Percentiles rank a stretch among this genome's conserved stretches.
phyloP scores from a whole-genome alignment of 2,888 invertebrate species.

The Leucophenga montana region DNA sequence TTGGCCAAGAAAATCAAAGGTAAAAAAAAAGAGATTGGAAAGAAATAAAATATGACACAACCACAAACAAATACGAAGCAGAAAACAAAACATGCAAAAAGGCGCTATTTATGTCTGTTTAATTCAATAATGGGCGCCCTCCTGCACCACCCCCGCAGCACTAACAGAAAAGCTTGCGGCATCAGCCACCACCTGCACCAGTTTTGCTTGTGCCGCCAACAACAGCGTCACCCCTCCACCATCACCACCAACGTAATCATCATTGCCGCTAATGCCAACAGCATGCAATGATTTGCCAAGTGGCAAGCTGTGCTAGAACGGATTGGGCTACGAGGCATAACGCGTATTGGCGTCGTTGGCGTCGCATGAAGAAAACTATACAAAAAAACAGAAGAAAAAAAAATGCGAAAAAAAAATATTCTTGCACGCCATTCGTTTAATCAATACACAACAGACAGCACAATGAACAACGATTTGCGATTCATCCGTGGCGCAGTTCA shows the following conservation, averaged over 20 bases:
- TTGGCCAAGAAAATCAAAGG: neutral
- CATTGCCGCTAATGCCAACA: too few relatives aligned
- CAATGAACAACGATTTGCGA: too few relatives aligned
- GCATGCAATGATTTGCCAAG: slow-evolving; percentile 16
- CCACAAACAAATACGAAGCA: neutral
- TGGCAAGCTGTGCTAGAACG: slow-evolving; percentile 2
- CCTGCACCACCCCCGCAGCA: neutral
- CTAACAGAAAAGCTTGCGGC: neutral
- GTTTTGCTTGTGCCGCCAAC: neutral
- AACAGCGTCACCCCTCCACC: neutral
- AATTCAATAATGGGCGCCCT: neutral
- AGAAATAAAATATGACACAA: neutral
- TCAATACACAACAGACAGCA: slow-evolving; percentile 10
- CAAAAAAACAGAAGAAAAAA: neutral
- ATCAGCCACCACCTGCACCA: neutral
- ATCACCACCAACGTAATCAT: too few relatives aligned
- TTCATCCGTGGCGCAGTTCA: too few relatives aligned
- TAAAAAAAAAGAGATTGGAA: neutral
- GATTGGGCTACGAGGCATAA: neutral
- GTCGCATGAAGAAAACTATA: neutral
- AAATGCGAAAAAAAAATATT: neutral
- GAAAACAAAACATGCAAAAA: neutral
- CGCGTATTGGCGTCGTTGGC: slow-evolving; percentile 3
- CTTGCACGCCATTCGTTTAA: slow-evolving; percentile 9
- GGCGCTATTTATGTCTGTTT: slow-evolving; percentile 9